phyloP scores from a whole-genome alignment of 2,888 invertebrate genomes.

The Erebia aethiops region DNA sequence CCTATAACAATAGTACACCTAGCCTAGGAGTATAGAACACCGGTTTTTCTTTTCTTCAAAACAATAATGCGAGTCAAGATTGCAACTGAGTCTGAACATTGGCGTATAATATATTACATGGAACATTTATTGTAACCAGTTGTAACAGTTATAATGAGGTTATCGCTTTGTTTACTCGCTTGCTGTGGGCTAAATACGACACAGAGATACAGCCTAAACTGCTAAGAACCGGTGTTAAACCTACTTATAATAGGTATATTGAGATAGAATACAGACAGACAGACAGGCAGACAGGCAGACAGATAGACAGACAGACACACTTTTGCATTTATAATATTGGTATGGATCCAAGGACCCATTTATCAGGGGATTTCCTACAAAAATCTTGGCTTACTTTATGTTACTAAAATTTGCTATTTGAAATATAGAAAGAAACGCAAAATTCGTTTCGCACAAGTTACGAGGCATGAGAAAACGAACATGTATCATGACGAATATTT shows the following conservation, averaged over 20 bases:
- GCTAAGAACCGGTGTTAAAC: neutral
- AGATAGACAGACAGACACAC: too few relatives aligned
- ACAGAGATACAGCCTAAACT: neutral
- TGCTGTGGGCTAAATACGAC: neutral
- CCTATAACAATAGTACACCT: neutral
- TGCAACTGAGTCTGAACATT: neutral
- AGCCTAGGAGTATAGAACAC: neutral
- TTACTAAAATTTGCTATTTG: too few relatives aligned
- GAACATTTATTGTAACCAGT: slow-evolving; percentile 39
- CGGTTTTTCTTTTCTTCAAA: neutral
- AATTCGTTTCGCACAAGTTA: too few relatives aligned
- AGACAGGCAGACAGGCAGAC: too few relatives aligned
- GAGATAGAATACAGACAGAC: too few relatives aligned
- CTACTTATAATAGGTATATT: neutral
- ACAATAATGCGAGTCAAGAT: neutral
- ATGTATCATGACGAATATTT: too few relatives aligned
- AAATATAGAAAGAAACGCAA: too few relatives aligned
- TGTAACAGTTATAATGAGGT: slow-evolving; percentile 59
- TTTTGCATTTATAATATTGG: too few relatives aligned
- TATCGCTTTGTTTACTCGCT: slow-evolving; percentile 48
- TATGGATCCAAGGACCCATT: too few relatives aligned
- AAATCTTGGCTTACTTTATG: too few relatives aligned
- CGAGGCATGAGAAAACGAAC: too few relatives aligned
- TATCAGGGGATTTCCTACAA: too few relatives aligned
- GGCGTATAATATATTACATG: slow-evolving; percentile 23